Conservation (phyloP, 2,888 invertebrate genomes). For the Patella pellucida region DNA sequence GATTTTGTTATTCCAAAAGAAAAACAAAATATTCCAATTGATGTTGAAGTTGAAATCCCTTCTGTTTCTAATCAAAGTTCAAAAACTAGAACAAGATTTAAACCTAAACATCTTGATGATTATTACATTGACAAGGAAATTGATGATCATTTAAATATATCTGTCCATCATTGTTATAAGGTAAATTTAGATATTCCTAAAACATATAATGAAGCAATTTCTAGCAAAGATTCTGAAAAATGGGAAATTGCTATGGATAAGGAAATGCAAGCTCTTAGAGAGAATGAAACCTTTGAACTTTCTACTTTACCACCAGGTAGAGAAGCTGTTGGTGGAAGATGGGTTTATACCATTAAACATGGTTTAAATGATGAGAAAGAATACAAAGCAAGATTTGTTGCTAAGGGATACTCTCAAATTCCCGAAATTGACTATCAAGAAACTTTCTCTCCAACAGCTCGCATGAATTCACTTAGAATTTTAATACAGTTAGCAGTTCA, state of each 20-base stretch:
- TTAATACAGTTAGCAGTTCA: neutral
- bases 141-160: neutral
- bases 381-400: constrained; percentile 14
- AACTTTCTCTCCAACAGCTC: constrained; percentile 17
- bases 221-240: constrained; percentile 8
- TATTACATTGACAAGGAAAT: constrained; percentile 3
- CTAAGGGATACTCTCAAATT: constrained; percentile 18
- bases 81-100: neutral
- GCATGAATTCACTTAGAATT: constrained; percentile 8
- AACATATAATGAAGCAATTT: constrained; percentile 16
- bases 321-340: constrained; percentile 19
- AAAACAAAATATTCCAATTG: neutral
- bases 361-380: neutral
- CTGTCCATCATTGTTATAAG: constrained; percentile 15
- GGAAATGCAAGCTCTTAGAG: constrained; percentile 15
- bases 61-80: neutral
- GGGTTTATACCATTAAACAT: constrained; percentile 12
- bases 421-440: constrained; percentile 23
- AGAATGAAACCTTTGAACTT: constrained; percentile 17
- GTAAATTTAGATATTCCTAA: constrained; percentile 6
- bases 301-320: constrained; percentile 16
- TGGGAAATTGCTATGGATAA: constrained; percentile 20
- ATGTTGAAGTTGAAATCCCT: neutral
- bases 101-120: neutral
- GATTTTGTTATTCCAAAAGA: neutral